These are phyloP conservation scores for Lepidostoma basale DNA, from an alignment of 1,140 invertebrate species.

Conservation along the genomic window DNA sequence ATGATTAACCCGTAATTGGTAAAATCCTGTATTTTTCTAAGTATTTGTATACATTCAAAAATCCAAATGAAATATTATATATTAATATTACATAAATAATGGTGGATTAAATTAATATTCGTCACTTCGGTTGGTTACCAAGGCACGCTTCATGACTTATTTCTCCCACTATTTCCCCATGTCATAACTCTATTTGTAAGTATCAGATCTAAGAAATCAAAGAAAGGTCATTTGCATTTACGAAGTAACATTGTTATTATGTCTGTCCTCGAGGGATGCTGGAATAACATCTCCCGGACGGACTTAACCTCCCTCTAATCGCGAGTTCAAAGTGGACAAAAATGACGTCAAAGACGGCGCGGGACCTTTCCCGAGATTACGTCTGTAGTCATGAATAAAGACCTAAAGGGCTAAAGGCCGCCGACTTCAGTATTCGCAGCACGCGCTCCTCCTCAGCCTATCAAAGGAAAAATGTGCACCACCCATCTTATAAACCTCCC, in stretches of 20 bases:
- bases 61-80: too few species aligned
- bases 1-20: too few species aligned
- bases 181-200: too few species aligned
- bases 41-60: too few species aligned
- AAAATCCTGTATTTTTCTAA: too few species aligned
- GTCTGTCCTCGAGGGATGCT: not conserved
- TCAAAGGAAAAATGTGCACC: constrained; percentile 40
- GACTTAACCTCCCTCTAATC: constrained; percentile 38
- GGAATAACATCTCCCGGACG: not conserved
- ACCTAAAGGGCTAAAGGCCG: constrained; percentile 17
- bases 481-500: constrained; percentile 13
- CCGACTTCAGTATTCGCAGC: constrained; percentile 38
- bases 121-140: too few species aligned
- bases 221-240: too few species aligned
- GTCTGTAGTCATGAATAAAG: constrained; percentile 41
- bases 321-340: constrained; percentile 43
- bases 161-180: too few species aligned
- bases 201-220: not conserved
- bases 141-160: too few species aligned
- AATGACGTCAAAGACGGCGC: constrained; percentile 39
- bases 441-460: constrained; percentile 32
- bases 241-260: constrained; percentile 12
- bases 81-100: too few species aligned
- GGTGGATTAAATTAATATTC: too few species aligned
- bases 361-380: constrained; percentile 41